phyloP scores from a whole-genome alignment of 2,797 vertebrate genomes.

The Euthynnus affinis region DNA sequence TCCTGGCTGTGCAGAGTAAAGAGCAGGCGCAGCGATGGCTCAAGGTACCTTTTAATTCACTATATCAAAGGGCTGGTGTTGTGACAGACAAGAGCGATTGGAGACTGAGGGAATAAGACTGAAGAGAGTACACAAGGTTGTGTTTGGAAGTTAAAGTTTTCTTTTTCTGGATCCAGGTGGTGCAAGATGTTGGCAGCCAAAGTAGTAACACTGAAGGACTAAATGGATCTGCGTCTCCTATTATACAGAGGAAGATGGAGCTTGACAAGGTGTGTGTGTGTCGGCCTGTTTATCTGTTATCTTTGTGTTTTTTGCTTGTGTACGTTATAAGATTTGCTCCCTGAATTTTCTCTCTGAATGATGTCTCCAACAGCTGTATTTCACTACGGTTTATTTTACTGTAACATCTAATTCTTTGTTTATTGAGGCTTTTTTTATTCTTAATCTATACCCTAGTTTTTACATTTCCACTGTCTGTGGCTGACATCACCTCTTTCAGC shows the following conservation, averaged over 20 bases:
- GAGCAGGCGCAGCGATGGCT: slow-evolving; percentile 98
- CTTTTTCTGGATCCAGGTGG: slow-evolving; percentile 85
- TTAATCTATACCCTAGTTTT: slow-evolving; percentile 34
- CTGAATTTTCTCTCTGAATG: neutral
- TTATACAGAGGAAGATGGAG: slow-evolving; percentile 91
- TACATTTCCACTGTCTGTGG: slow-evolving; percentile 6
- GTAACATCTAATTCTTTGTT: neutral
- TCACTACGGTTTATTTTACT: neutral
- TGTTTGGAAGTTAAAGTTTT: slow-evolving; percentile 24
- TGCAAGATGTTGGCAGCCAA: slow-evolving; percentile 91
- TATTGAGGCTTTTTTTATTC: neutral
- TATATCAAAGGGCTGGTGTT: neutral
- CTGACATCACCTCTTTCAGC: slow-evolving; percentile 55
- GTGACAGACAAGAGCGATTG: neutral
- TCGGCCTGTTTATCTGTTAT: slow-evolving; percentile 15
- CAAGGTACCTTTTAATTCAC: slow-evolving; percentile 85
- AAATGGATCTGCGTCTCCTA: slow-evolving; percentile 90
- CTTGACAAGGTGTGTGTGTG: slow-evolving; percentile 91
- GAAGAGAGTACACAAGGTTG: neutral
- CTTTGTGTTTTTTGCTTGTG: slow-evolving; percentile 15
- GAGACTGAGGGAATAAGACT: neutral
- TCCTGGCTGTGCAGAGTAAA: slow-evolving; percentile 95
- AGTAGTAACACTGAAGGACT: slow-evolving; percentile 76
- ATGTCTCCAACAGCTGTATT: neutral
- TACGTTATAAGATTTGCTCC: neutral